Base-by-base conservation (phyloP, 2,113 vertebrate genomes). In the Cryptotis parvus region DNA sequence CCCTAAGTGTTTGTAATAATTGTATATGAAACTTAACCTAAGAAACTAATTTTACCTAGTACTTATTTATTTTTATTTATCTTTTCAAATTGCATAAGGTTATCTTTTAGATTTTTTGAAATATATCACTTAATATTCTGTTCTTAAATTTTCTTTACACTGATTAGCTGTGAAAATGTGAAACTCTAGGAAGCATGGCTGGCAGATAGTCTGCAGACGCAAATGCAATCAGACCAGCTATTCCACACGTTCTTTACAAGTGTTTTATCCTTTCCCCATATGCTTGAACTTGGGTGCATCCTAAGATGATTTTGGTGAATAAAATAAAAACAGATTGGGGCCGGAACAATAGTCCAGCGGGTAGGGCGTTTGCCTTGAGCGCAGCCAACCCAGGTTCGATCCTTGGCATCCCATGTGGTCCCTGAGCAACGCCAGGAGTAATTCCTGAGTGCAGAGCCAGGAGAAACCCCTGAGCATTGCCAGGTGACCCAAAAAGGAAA, bases 1-100 rank as follows among this genome's bases (percentile, higher is more conserved):
- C 14, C 33, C 35, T 80, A 66, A 6, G 12, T 39, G 27, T 22
- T 74, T 91, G 87, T 33, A 24, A 82, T 45, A 45, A 49, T 3
- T 8, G 76, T 85, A 37, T 68, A 29, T n/a, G 52, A 92, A 86
- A 63, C 3, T 22, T 76, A 39, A 80, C 11, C 39, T 78, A 68
- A 79, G 33, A 24, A 73, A 55, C 6, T 22, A 1, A 45, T 49
- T 91, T 83, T 80, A 69, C 10, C 65, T 75, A 78, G 35, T 66
- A 43, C 52, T 84, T 2, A 70, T 63, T 43, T n/a, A n/a, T 68
- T 90, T 87, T 87, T 77, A 63, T 11, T 45, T 2, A 70, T 63
- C 52, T 72, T 90, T 87, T 87, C 81, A 63, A 43, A 31, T 70
- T 75, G 80, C 83, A 27, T 20, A 39, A 78, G 27, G n/a, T 88